Evolutionary conservation across 2,888 invertebrate genomes (phyloP), one percentile per base, ranked within the genome.

Genomic region (Eupeodes luniger): DNA sequence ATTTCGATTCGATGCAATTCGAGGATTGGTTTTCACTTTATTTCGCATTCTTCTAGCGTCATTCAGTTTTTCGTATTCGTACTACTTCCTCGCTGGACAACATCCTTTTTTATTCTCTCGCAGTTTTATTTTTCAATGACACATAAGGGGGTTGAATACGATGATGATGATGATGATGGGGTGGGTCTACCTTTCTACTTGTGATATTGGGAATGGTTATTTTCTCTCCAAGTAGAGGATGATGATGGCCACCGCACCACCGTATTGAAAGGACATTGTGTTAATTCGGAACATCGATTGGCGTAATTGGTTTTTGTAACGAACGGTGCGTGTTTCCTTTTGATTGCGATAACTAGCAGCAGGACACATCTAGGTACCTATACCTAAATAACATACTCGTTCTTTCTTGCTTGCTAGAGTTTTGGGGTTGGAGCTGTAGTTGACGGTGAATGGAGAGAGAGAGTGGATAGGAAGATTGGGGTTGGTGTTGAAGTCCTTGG

Each of bases 301-400:
- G 72, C 51, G 87, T 87, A 87, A 87, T 87, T 87, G 87, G 84
- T 85, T 88, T 85, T 85, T 88, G 78, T 88, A 81, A 81, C 78
- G 85, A 85, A 88, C 81, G 88, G 85, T 88, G 88, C 85, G 85
- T 88, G 81, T 85, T 85, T 88, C 77, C 85, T 85, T 85, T 85
- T 85, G 77, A 88, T 78, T 88, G 78, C 88, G 75, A 88, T 85
- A 88, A 88, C 81, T 74, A 64, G 51, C 80, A 69, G 40, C 16
- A 55, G 69, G 40, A 40, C 53, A 69, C 19, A 51, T 53, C 9
- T 19, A 27, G 27, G 27, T n/a, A 59, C 59, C 40, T 40, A 5
- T 40, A 27, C 27, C 59, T 57, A 57, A 57, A 57, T 57, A 27
- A 16, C 3, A 19, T 19, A 4, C 19, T n/a, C 2, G 34, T 34